Conservation (phyloP, 2,888 invertebrate genomes). For the Dicranocentrus wangi region DNA sequence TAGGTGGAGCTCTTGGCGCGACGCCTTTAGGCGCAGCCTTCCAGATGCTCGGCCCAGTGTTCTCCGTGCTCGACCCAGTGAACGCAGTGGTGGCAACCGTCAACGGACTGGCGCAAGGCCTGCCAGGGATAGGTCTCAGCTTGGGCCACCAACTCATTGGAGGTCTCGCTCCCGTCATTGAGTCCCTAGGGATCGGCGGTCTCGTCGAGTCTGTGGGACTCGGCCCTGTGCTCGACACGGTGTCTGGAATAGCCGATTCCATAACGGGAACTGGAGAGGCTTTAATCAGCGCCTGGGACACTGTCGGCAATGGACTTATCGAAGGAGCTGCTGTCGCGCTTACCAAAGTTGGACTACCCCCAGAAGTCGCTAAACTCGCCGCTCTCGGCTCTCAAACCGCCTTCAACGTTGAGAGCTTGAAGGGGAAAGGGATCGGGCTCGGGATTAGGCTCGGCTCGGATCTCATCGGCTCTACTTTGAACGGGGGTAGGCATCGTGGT, state of each 20-base stretch:
- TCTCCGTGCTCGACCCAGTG: background rate
- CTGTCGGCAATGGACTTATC: background rate
- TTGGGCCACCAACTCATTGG: background rate
- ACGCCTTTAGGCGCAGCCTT: background rate
- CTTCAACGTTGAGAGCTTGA: background rate
- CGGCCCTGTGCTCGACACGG: background rate
- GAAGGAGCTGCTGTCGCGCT: background rate
- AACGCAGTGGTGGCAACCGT: background rate
- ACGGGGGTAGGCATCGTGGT: background rate
- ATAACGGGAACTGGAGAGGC: background rate
- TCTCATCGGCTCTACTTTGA: background rate
- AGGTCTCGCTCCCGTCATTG: background rate
- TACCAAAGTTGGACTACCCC: background rate
- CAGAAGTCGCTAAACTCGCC: background rate
- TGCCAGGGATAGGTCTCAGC: background rate
- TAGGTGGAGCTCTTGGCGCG: background rate
- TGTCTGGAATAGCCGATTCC: background rate
- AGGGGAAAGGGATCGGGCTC: background rate
- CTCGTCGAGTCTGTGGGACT: background rate
- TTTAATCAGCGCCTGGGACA: background rate
- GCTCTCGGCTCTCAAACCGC: background rate
- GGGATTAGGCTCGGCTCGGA: slow-evolving; percentile 4
- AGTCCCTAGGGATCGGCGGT: background rate
- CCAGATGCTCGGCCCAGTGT: background rate
- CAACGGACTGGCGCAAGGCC: background rate